Conservation (phyloP, 2,888 invertebrate genomes). For the Hylaea fasciaria region DNA sequence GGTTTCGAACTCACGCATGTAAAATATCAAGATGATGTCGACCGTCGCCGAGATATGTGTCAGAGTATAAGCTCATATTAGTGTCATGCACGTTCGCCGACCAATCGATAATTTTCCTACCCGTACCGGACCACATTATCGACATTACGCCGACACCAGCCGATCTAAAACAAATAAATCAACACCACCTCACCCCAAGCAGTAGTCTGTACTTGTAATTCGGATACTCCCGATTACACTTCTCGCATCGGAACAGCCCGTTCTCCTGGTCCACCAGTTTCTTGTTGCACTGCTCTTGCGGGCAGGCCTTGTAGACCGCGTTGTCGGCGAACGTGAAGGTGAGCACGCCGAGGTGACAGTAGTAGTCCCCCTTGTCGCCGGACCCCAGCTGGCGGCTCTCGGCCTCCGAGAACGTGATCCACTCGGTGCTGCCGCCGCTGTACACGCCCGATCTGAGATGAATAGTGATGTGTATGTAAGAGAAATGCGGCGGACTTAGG, state of each 20-base stretch:
- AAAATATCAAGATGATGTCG: too few species aligned
- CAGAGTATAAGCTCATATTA: too few species aligned
- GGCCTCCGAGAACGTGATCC: conserved; percentile 91
- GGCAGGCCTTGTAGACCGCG: conserved; percentile 96
- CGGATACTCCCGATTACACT: conserved; percentile 93
- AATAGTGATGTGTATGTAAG: conserved; percentile 23
- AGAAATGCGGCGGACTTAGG: too few species aligned
- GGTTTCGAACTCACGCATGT: too few species aligned
- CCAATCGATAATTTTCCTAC: too few species aligned
- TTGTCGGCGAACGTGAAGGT: conserved; percentile 92
- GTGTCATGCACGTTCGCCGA: too few species aligned
- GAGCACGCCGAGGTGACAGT: conserved; percentile 90
- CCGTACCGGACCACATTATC: too few species aligned
- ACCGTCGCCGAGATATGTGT: too few species aligned
- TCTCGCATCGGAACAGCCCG: conserved; percentile 96
- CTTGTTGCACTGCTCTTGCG: conserved; percentile 95
- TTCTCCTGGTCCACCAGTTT: conserved; percentile 96
- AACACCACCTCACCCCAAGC: conserved; percentile 89
- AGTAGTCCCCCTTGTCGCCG: conserved; percentile 93
- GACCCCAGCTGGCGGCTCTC: conserved; percentile 88
- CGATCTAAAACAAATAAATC: too few species aligned
- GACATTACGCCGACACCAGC: too few species aligned
- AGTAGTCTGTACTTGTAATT: conserved; percentile 95
- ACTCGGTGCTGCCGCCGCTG: conserved; percentile 84
- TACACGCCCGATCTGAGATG: conserved; percentile 68